phyloP scores from a whole-genome alignment of 2,113 vertebrate genomes.

The Empidonax alnorum region DNA sequence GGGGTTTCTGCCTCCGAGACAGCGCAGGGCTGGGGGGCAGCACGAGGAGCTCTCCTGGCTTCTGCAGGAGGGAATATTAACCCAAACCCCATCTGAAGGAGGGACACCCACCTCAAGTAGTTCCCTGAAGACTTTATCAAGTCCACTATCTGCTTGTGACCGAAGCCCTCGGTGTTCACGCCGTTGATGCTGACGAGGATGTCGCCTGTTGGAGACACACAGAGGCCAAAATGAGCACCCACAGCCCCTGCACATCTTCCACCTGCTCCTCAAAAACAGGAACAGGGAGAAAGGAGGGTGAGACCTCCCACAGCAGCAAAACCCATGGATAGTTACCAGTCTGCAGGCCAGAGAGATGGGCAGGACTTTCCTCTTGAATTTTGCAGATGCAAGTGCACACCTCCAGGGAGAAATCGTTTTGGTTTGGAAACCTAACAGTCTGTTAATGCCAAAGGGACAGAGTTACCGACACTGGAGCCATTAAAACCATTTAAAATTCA shows the following conservation, averaged over 20 bases:
- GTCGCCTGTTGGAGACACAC: slow-evolving; percentile 77
- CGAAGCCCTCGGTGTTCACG: slow-evolving; percentile 79
- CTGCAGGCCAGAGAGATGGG: slow-evolving; percentile 87
- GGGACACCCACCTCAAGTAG: slow-evolving; percentile 79
- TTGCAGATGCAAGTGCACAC: slow-evolving; percentile 84
- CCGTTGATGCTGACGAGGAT: slow-evolving; percentile 89
- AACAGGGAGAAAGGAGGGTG: background rate
- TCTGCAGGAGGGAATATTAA: fast-evolving
- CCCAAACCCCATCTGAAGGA: background rate
- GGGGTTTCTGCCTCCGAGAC: background rate
- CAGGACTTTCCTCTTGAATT: slow-evolving; percentile 85
- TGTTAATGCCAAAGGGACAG: slow-evolving; percentile 53
- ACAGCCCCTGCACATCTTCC: background rate
- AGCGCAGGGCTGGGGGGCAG: background rate
- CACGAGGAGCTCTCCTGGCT: fast-evolving
- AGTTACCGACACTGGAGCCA: background rate
- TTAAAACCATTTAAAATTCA: background rate
- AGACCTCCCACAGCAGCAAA: background rate
- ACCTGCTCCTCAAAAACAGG: background rate
- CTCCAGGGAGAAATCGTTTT: slow-evolving; percentile 72
- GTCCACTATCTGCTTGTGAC: slow-evolving; percentile 84
- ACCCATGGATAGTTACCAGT: slow-evolving; percentile 72
- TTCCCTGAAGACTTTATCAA: slow-evolving; percentile 87
- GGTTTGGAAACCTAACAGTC: slow-evolving; percentile 82
- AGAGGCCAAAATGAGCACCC: background rate